These are phyloP conservation scores for Syrista parreyssii DNA, from an alignment of 2,888 invertebrate species.

Conservation along the genomic window DNA sequence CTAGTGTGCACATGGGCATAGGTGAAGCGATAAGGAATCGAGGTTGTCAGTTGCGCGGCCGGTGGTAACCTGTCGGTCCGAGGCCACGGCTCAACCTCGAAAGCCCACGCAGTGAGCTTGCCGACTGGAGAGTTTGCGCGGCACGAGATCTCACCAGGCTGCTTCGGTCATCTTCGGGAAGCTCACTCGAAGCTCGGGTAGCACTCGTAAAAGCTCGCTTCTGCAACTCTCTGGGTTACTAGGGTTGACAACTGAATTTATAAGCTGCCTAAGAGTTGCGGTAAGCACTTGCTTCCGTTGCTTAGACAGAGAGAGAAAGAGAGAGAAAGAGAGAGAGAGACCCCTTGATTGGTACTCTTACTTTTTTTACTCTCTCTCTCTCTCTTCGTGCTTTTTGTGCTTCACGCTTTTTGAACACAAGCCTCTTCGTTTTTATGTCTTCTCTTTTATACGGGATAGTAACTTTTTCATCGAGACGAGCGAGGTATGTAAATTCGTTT, in stretches of 20 bases:
- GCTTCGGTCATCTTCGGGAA: slow-evolving; percentile 18
- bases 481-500: background rate
- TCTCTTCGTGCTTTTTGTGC: background rate
- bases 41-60: slow-evolving; percentile 44
- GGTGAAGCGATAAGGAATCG: slow-evolving; percentile 23
- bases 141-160: background rate
- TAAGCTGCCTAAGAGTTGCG: slow-evolving; percentile 6
- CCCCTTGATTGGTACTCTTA: background rate
- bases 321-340: background rate
- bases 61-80: slow-evolving; percentile 49
- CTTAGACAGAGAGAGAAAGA: background rate
- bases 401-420: background rate
- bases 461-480: background rate
- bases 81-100: slow-evolving; percentile 43
- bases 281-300: background rate
- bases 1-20: background rate
- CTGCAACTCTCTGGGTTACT: slow-evolving; percentile 10
- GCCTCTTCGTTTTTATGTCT: background rate
- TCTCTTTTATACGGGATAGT: background rate
- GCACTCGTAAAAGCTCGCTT: slow-evolving; percentile 5
- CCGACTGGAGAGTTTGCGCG: slow-evolving; percentile 20
- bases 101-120: slow-evolving; percentile 29
- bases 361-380: background rate
- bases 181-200: slow-evolving; percentile 9
- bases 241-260: slow-evolving; percentile 25